phyloP scores from a whole-genome alignment of 1,140 invertebrate species.

The Papilio glaucus region DNA sequence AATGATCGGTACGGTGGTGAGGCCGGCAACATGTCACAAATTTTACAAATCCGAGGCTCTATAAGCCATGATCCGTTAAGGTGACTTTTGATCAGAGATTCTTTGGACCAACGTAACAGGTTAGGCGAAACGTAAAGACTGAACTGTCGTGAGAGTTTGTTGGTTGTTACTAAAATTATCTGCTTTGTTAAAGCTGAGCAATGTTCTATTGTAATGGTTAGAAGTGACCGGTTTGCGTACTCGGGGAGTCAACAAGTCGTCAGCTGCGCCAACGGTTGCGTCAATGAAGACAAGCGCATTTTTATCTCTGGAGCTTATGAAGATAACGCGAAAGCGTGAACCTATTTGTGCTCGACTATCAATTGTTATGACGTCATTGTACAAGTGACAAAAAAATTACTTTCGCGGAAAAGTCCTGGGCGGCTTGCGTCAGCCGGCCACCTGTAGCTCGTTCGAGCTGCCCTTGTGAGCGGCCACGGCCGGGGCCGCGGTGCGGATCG shows the following conservation, averaged over 20 bases:
- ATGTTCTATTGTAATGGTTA: neutral
- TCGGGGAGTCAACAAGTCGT: neutral
- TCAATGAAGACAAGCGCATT: slow-evolving; percentile 23
- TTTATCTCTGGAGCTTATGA: slow-evolving; percentile 23
- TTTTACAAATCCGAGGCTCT: too few relatives aligned
- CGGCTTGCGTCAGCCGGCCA: slow-evolving; percentile 69
- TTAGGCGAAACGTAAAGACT: too few relatives aligned
- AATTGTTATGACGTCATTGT: slow-evolving; percentile 60
- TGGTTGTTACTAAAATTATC: neutral
- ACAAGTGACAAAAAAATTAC: slow-evolving; percentile 62
- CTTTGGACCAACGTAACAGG: too few relatives aligned
- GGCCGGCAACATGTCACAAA: too few relatives aligned
- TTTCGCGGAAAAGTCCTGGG: slow-evolving; percentile 53
- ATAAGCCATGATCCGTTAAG: too few relatives aligned
- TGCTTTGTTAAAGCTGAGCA: neutral
- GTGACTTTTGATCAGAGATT: too few relatives aligned
- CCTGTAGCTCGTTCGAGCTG: slow-evolving; percentile 71
- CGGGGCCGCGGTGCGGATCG: slow-evolving; percentile 60
- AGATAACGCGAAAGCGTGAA: slow-evolving; percentile 34
- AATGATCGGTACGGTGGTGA: too few relatives aligned
- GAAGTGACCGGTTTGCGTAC: neutral
- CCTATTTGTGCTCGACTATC: slow-evolving; percentile 49
- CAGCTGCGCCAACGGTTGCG: neutral
- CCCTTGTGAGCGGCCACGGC: slow-evolving; percentile 72
- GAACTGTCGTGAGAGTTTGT: too few relatives aligned